These are phyloP conservation scores for Leptinotarsa rubiginosa DNA, from an alignment of 2,888 invertebrate species.

Conservation along the genomic window DNA sequence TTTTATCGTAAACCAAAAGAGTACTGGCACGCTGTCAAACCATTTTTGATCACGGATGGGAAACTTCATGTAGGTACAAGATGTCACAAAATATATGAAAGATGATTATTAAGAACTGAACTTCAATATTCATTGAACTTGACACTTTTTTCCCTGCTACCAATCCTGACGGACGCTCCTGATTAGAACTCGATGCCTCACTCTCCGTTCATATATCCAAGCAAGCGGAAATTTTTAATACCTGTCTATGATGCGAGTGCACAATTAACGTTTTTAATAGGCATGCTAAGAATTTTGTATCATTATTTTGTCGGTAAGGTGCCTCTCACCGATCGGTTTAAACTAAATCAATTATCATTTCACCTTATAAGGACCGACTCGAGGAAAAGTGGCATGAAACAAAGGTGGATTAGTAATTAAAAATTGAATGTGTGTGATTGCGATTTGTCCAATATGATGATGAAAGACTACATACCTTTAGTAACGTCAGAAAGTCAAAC, in stretches of 20 bases:
- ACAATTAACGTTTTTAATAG: constrained; percentile 56
- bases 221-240: constrained; percentile 60
- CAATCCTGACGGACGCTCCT: not conserved
- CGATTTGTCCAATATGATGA: no score
- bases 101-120: no score
- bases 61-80: no score
- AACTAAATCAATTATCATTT: constrained; percentile 43
- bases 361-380: constrained; percentile 24
- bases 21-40: no score
- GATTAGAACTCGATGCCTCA: constrained; percentile 39
- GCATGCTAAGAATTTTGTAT: constrained; percentile 49
- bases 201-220: constrained; percentile 45
- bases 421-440: no score
- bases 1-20: no score
- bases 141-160: not conserved
- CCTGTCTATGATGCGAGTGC: constrained; percentile 53
- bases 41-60: no score
- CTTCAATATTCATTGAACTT: no score
- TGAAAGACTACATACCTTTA: no score
- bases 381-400: not conserved
- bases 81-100: no score
- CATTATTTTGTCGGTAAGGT: constrained; percentile 46
- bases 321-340: constrained; percentile 32
- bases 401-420: no score
- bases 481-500: no score